Base-by-base conservation (phyloP, 2,113 vertebrate genomes). In the Tachysurus vachellii region DNA sequence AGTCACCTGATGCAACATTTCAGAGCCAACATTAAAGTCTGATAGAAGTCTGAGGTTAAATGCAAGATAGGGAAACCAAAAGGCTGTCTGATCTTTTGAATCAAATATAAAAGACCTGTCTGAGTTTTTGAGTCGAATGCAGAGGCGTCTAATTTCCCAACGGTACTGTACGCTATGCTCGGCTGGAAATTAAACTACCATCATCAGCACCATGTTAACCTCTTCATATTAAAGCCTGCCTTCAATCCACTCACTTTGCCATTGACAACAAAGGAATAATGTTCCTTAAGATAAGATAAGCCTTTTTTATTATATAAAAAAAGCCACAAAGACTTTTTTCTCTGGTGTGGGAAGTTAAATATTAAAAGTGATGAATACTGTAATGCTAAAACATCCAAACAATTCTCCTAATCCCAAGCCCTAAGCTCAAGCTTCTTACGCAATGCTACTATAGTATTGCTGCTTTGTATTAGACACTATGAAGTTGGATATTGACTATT, bases 71-170 rank as follows among this genome's bases (percentile, higher is more conserved):
- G 36, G 42, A 87, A 85, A 85, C 71, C 66, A 84, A 87, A 82
- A 81, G 66, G 53, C 71, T 50, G 57, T 44, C 59, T 85, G 82
- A 70, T 56, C 53, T 57, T 57, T 57, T 57, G 54, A 57, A 17
- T 31, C n/a, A 80, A 57, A 57, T 36, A 79, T 57, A 80, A 80
- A 56, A 80, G 75, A 54, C n/a, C n/a, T 57, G 77, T 36, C 53
- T 57, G 50, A 79, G 77, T 50, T 56, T 80, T 62, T 10, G 81
- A 86, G 86, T 88, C 75, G 82, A 90, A 90, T 88, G 90, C 83
- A 90, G 71, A 79, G 61, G 82, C 64, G 66, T 83, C 85, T 86
- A 87, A 92, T 91, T 90, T 90, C 84, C 89, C 83, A 36, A 44
- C 82, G 81, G 87, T 88, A 86, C 75, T 64, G 36, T 47, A 54